phyloP scores from a whole-genome alignment of 2,113 vertebrate species.

The Sardina pilchardus region DNA sequence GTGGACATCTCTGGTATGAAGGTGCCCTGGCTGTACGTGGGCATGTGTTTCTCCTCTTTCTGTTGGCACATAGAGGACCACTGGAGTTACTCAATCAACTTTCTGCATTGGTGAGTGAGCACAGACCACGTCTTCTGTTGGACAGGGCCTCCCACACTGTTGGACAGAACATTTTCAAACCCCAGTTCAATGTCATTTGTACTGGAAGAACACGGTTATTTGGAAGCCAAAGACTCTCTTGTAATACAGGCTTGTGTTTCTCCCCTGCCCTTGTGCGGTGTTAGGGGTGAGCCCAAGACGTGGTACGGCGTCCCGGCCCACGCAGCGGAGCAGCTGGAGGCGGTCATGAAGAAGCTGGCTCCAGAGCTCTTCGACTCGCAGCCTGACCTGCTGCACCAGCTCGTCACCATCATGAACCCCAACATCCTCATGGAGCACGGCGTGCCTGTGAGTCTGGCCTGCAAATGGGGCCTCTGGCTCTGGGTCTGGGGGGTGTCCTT shows the following conservation, averaged over 20 bases:
- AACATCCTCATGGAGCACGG: constrained; percentile 97
- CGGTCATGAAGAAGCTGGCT: constrained; percentile 94
- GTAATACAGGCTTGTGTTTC: not conserved
- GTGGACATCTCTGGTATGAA: constrained; percentile 99
- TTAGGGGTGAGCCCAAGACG: constrained; percentile 95
- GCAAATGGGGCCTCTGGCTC: not conserved
- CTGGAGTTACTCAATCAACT: constrained; percentile 99
- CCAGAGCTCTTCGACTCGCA: constrained; percentile 96
- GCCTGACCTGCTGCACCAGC: constrained; percentile 93
- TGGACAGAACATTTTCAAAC: not conserved
- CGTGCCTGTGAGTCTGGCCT: constrained; percentile 83
- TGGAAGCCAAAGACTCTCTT: not conserved
- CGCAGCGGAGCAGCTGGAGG: constrained; percentile 92
- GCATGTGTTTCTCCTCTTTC: constrained; percentile 98
- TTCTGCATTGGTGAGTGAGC: constrained; percentile 87
- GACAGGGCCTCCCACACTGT: not conserved
- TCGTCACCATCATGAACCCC: constrained; percentile 99
- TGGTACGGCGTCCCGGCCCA: constrained; percentile 97
- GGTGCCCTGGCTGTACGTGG: constrained; percentile 96
- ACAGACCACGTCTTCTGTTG: not conserved
- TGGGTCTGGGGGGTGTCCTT: not conserved
- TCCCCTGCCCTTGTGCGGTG: too few species aligned
- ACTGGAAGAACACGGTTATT: not conserved
- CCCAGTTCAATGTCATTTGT: not conserved
- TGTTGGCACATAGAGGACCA: constrained; percentile 99